Evolutionary conservation across 2,797 vertebrate genomes (phyloP).

Genomic region (Chelonia mydas): DNA sequence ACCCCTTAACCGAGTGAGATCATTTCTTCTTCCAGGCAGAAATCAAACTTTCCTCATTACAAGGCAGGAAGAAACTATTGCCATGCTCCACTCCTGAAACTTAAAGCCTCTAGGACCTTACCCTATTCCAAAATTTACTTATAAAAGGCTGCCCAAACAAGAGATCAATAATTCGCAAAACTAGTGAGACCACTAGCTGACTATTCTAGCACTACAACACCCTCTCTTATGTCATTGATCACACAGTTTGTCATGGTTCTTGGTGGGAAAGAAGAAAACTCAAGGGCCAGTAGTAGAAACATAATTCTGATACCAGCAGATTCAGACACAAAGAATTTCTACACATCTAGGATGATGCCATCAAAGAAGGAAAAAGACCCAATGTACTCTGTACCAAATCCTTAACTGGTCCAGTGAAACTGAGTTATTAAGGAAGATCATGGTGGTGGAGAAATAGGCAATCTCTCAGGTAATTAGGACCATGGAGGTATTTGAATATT

Average conservation of each 20-base stretch:
- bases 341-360: rapidly evolving
- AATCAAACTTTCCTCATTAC: neutral
- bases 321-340: neutral
- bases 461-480: neutral
- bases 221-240: neutral
- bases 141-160: neutral
- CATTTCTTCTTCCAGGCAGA: neutral
- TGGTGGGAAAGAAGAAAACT: neutral
- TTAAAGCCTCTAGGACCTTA: neutral
- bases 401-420: neutral
- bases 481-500: neutral
- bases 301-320: neutral
- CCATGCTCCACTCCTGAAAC: neutral
- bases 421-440: neutral
- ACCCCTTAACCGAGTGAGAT: neutral
- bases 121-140: neutral
- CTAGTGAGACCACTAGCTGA: neutral
- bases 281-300: neutral
- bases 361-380: neutral
- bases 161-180: neutral
- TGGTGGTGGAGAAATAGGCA: neutral
- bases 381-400: neutral
- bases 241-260: neutral
- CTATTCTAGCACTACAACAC: neutral
- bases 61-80: neutral